Evolutionary conservation across 2,888 invertebrate species (phyloP).

Genomic region (Meiosimyza platycephala): DNA sequence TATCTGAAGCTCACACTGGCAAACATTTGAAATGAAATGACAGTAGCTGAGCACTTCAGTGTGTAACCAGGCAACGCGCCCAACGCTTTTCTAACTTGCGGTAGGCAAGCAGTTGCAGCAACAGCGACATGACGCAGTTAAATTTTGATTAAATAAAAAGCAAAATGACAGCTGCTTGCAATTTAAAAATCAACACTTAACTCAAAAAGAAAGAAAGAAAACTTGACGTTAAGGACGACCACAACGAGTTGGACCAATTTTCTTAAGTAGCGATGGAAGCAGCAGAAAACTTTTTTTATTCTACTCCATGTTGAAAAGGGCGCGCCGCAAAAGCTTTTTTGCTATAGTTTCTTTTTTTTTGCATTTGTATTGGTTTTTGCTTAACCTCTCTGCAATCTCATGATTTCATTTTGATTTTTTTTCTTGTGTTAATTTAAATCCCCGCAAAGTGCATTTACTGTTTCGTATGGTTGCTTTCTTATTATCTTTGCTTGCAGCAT

Average conservation of each 20-base stretch:
- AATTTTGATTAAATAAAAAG: neutral
- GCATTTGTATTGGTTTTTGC: too few relatives aligned
- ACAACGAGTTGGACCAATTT: neutral
- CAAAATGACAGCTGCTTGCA: neutral
- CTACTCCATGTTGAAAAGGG: conserved; percentile 15
- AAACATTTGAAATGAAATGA: neutral
- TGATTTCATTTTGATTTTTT: neutral
- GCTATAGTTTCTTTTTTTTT: too few relatives aligned
- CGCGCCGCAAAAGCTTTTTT: conserved; percentile 35
- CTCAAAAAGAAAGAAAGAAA: neutral
- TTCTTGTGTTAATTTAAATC: neutral
- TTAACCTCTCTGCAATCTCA: too few relatives aligned
- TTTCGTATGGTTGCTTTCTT: too few relatives aligned
- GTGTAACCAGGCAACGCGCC: conserved; percentile 39
- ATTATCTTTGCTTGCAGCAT: neutral
- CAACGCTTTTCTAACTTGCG: conserved; percentile 34
- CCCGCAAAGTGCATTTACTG: neutral
- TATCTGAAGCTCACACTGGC: neutral
- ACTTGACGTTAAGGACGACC: neutral
- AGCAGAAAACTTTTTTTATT: too few relatives aligned
- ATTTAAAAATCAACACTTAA: neutral
- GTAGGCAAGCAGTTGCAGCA: conserved; percentile 29
- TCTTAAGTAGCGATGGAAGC: too few relatives aligned
- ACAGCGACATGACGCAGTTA: neutral
- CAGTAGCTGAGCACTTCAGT: conserved; percentile 24